A percentile compares a stretch with the other conserved stretches of the same genome.
Evolutionary conservation across 2,113 vertebrate genomes (phyloP).

Genomic region (Scartelaos histophorus): DNA sequence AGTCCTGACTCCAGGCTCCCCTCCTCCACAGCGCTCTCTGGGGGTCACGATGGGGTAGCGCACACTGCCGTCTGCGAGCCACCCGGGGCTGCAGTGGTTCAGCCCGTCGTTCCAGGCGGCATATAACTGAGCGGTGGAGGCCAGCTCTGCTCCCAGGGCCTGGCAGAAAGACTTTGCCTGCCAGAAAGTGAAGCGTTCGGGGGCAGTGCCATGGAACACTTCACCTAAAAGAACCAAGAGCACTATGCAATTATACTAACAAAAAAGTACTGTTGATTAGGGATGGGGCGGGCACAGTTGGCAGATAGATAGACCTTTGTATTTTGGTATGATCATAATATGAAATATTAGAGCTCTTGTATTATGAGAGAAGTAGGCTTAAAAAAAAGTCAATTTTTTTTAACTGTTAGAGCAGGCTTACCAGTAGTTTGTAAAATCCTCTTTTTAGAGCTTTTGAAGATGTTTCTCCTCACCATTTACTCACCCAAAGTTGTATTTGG

Average conservation of each 20-base stretch:
- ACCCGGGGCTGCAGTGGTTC: constrained; percentile 90
- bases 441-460: too few species aligned
- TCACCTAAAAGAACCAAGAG: constrained; percentile 75
- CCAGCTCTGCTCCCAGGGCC: constrained; percentile 77
- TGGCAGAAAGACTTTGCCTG: constrained; percentile 82
- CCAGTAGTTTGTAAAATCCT: too few species aligned
- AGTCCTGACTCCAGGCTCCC: constrained; percentile 86
- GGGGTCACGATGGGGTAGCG: constrained; percentile 90
- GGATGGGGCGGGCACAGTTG: too few species aligned
- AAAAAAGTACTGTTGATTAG: too few species aligned
- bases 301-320: too few species aligned
- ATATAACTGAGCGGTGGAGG: constrained; percentile 87
- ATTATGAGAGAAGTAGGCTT: too few species aligned
- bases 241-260: background rate
- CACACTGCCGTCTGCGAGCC: constrained; percentile 91
- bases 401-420: too few species aligned
- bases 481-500: too few species aligned
- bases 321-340: too few species aligned
- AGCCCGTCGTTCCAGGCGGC: constrained; percentile 88
- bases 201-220: constrained; percentile 81
- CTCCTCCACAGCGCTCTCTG: constrained; percentile 86
- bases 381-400: too few species aligned
- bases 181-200: constrained; percentile 79
- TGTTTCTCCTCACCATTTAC: too few species aligned
- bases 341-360: too few species aligned